A percentile compares a stretch with the other conserved stretches of the same genome.
Conservation (phyloP, 2,113 vertebrate species). For the Xiphorhynchus elegans region DNA sequence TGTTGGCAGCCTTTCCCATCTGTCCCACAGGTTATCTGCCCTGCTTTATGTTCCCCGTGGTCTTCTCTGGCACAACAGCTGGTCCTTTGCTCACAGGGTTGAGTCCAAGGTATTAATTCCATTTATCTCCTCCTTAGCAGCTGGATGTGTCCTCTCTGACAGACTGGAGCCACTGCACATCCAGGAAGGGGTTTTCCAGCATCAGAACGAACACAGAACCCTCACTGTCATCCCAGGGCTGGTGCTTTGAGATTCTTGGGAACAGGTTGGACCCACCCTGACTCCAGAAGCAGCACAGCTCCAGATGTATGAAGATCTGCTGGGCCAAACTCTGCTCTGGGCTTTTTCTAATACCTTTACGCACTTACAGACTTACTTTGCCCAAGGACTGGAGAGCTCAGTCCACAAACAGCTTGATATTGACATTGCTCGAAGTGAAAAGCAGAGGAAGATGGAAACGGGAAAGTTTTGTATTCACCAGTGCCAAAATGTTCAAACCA, state of each 20-base stretch:
- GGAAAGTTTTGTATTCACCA: not conserved
- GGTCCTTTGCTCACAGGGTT: not conserved
- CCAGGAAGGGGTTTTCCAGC: not conserved
- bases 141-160: not conserved
- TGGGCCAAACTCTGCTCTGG: not conserved
- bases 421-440: not conserved
- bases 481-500: not conserved
- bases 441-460: not conserved
- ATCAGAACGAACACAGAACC: not conserved
- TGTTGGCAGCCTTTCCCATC: not conserved
- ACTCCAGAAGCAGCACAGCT: not conserved
- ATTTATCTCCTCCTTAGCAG: not conserved
- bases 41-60: not conserved
- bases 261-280: not conserved
- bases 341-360: not conserved
- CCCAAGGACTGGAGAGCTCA: not conserved
- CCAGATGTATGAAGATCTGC: not conserved
- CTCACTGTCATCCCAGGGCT: not conserved
- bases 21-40: not conserved
- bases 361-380: not conserved
- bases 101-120: not conserved
- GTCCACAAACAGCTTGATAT: not conserved
- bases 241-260: not conserved
- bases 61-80: not conserved
- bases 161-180: not conserved